These are phyloP conservation scores for Habrosyne pyritoides DNA, from an alignment of 2,888 invertebrate genomes.

Conservation along the genomic window DNA sequence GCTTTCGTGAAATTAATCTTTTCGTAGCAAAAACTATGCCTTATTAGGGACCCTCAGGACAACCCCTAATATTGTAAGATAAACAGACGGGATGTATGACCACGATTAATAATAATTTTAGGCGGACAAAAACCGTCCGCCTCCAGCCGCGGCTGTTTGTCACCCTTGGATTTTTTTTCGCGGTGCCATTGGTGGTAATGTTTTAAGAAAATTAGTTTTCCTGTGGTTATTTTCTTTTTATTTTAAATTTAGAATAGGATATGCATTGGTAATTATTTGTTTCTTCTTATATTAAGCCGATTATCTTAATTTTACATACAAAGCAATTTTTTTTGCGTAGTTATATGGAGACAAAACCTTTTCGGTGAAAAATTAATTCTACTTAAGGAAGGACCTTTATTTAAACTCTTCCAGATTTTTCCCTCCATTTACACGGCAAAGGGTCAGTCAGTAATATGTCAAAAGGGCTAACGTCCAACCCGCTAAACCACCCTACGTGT, in stretches of 20 bases:
- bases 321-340: no score
- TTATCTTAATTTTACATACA: no score
- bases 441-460: constrained; percentile 14
- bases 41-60: constrained; percentile 68
- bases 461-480: background rate
- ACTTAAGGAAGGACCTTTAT: background rate
- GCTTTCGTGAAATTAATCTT: constrained; percentile 61
- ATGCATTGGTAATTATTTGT: background rate
- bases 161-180: constrained; percentile 35
- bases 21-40: constrained; percentile 68
- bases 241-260: constrained; percentile 8
- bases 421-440: background rate
- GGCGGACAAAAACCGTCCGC: constrained; percentile 61
- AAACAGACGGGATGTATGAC: constrained; percentile 74
- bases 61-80: constrained; percentile 65
- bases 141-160: constrained; percentile 47
- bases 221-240: constrained; percentile 15
- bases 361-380: background rate
- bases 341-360: background rate
- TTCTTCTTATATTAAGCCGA: no score
- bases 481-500: constrained; percentile 1
- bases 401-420: background rate
- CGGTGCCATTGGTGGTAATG: constrained; percentile 10
- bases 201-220: constrained; percentile 67
- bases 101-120: constrained; percentile 78